Percentiles rank a stretch among this genome's conserved stretches.
phyloP scores from a whole-genome alignment of 2,113 vertebrate genomes.

The Nyctibius bracteatus region DNA sequence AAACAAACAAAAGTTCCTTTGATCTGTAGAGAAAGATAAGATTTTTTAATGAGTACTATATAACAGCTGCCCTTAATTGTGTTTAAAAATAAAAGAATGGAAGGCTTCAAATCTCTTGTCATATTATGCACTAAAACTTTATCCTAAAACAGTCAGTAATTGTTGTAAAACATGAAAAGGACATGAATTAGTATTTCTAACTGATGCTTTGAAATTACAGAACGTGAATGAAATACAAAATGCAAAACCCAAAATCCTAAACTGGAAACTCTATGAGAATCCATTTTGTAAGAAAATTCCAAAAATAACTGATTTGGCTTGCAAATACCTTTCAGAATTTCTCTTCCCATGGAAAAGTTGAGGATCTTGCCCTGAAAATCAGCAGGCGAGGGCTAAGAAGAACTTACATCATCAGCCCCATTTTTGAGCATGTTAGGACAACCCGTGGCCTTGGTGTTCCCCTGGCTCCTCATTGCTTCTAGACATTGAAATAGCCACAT shows the following conservation, averaged over 20 bases:
- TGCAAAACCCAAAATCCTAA: background rate
- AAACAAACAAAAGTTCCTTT: constrained; percentile 50
- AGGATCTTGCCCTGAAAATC: background rate
- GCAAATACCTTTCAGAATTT: background rate
- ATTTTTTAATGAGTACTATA: constrained; percentile 39
- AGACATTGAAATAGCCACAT: background rate
- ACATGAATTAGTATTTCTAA: background rate
- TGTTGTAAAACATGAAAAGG: background rate
- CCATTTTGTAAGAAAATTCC: background rate
- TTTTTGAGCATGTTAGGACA: background rate
- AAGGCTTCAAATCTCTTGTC: background rate
- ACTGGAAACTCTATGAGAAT: background rate
- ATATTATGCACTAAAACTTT: background rate
- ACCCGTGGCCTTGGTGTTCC: background rate
- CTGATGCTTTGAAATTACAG: background rate
- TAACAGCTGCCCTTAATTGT: constrained; percentile 18
- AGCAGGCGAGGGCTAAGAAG: background rate
- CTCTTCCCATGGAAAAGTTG: background rate
- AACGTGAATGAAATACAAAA: background rate
- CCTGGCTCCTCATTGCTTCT: background rate
- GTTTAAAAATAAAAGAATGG: background rate
- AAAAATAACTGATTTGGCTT: background rate
- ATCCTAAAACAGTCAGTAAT: background rate
- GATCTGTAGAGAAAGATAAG: constrained; percentile 45
- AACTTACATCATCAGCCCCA: background rate